Percentiles rank a stretch among this genome's conserved stretches.
Evolutionary conservation across 2,888 invertebrate genomes (phyloP).

Genomic region (Scotopteryx bipunctaria): DNA sequence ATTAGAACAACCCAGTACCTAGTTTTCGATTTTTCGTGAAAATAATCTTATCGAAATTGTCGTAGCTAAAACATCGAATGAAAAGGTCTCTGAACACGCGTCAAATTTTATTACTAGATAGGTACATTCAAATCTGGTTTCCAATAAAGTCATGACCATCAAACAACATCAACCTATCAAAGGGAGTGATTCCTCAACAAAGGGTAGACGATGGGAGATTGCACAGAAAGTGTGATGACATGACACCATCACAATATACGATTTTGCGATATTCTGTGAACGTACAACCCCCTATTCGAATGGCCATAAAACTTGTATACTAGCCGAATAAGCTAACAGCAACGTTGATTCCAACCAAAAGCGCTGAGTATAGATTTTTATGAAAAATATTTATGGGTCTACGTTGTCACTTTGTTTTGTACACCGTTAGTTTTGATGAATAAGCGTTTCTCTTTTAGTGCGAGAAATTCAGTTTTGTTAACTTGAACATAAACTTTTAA

Average conservation of each 20-base stretch:
- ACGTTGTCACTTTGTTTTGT: conserved; percentile 38
- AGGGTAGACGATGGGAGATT: too few species aligned
- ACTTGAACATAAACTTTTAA: too few species aligned
- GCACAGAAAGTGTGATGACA: not conserved
- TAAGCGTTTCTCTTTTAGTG: conserved; percentile 29
- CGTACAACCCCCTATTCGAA: conserved; percentile 56
- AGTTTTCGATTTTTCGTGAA: not conserved
- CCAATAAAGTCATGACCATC: too few species aligned
- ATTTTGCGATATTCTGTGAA: conserved; percentile 48
- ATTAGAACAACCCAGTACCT: too few species aligned
- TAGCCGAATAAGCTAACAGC: conserved; percentile 48
- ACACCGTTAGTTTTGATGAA: conserved; percentile 35
- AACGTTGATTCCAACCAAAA: conserved; percentile 50
- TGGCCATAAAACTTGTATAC: conserved; percentile 63
- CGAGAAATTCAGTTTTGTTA: conserved; percentile 24
- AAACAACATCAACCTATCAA: too few species aligned
- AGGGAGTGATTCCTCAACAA: too few species aligned
- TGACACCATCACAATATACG: conserved; percentile 9
- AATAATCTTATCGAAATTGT: too few species aligned
- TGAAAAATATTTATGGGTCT: conserved; percentile 42
- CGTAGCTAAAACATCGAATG: too few species aligned
- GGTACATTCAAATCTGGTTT: too few species aligned
- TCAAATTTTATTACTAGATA: too few species aligned
- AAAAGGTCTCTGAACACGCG: too few species aligned
- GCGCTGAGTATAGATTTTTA: conserved; percentile 47